phyloP scores from a whole-genome alignment of 2,888 invertebrate species.

The Reticulitermes lucifugus region DNA sequence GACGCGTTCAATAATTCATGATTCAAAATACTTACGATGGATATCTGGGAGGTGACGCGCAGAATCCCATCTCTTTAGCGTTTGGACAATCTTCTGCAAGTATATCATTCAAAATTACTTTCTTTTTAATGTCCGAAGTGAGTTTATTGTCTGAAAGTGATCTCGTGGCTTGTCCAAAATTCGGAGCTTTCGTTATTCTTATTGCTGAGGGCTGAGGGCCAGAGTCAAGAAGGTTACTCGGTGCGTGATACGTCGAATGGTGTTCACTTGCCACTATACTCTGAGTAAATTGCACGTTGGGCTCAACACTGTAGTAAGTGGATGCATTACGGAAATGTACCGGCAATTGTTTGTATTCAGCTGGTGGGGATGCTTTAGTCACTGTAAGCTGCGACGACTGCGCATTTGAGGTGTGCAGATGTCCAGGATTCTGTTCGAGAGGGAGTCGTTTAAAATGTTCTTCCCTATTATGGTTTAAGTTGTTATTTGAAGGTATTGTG shows the following conservation, averaged over 20 bases:
- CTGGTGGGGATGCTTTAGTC: neutral
- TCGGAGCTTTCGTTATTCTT: slow-evolving; percentile 1
- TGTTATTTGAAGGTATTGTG: neutral
- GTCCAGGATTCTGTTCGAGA: neutral
- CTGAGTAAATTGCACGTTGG: slow-evolving; percentile 8
- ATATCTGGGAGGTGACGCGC: slow-evolving; percentile 55
- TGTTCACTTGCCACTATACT: slow-evolving; percentile 22
- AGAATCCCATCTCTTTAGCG: slow-evolving; percentile 54
- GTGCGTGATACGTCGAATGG: neutral
- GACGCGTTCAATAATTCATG: too few relatives aligned
- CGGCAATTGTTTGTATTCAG: neutral
- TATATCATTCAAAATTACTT: slow-evolving; percentile 53
- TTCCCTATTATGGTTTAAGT: neutral
- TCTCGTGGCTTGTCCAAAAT: neutral
- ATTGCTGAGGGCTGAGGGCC: neutral
- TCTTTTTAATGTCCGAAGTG: slow-evolving; percentile 45
- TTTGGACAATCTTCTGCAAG: slow-evolving; percentile 53
- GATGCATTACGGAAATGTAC: neutral
- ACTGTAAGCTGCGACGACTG: neutral
- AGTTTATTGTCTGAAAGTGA: neutral
- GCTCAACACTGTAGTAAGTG: neutral
- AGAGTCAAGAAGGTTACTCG: neutral
- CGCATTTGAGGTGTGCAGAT: neutral
- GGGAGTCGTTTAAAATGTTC: neutral
- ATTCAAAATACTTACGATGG: slow-evolving; percentile 52